Percentiles rank a stretch among this genome's conserved stretches.
Conservation (phyloP, 2,797 vertebrate species). For the Loris lydekkerianus region DNA sequence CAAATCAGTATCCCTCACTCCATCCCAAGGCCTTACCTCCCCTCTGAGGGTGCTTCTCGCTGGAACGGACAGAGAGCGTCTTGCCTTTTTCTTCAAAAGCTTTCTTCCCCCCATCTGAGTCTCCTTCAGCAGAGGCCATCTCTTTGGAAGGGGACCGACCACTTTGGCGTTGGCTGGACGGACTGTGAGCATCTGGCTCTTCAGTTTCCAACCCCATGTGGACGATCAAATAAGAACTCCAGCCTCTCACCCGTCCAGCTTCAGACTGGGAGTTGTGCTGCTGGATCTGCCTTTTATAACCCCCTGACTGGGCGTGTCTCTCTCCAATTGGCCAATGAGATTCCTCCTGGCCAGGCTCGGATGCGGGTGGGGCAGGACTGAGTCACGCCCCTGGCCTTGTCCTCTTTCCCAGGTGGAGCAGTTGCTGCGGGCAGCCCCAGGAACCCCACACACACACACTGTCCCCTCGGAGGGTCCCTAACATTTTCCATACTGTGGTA, state of each 20-base stretch:
- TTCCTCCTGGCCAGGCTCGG: too few species aligned
- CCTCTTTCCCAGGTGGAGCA: too few species aligned
- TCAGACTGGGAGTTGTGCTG: background rate
- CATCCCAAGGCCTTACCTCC: background rate
- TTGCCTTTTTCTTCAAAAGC: background rate
- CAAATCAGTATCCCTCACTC: background rate
- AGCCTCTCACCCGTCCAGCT: accelerated
- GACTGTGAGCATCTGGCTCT: background rate
- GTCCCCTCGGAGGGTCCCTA: too few species aligned
- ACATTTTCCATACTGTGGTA: too few species aligned
- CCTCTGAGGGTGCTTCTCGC: background rate
- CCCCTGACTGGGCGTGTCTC: too few species aligned
- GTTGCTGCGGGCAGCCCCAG: too few species aligned
- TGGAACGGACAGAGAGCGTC: background rate
- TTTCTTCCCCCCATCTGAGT: background rate
- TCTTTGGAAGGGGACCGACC: background rate
- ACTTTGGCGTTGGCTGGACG: background rate
- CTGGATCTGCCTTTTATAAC: too few species aligned
- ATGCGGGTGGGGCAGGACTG: too few species aligned
- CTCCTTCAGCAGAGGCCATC: background rate
- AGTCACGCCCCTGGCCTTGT: too few species aligned
- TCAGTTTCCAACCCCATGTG: background rate
- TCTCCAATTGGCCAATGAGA: too few species aligned
- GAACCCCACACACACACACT: too few species aligned
- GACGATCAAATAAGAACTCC: background rate